Base-by-base conservation (phyloP, 2,888 invertebrate species). In the Zygothrica quintamaculata region DNA sequence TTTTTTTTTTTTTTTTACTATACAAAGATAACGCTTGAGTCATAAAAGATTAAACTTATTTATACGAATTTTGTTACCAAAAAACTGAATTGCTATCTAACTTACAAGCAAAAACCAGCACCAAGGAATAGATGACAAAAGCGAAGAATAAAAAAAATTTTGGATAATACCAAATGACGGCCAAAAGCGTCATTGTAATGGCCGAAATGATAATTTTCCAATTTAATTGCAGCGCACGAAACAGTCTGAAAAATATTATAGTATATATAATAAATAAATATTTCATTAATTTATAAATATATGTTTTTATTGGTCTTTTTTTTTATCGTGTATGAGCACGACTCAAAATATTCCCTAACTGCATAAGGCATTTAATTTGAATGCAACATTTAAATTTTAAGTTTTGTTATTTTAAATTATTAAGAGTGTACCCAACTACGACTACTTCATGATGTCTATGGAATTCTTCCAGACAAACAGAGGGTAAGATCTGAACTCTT, bases 91-190 rank as follows among this genome's bases (percentile, higher is more conserved):
- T n/a, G n/a, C n/a, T n/a, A n/a, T n/a, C n/a, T n/a, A n/a, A 50
- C 90, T 89, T 79, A 91, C 91, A 90, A 64, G 88, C 84, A 65
- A 88, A 71, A 29, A 91, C 86, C 61, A 91, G 74, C 65, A 91
- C 74, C 62, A 89, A 57, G 11, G 91, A 91, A 69, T 91, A 91
- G 22, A 90, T 67, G 29, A 88, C 74, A 72, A 91, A 91, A 18
- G 90, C 76, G 56, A 91, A 89, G 65, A 91, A 88, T 59, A 91
- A 86, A 69, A 91, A 90, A 66, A 91, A 88, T 40, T 89, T 84
- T 60, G 91, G 91, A 87, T 90, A 91, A 79, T 90, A 90, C 86
- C 89, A 91, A 73, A 91, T 89, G 62, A 90, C 88, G 51, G 90
- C 89, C 69, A 90, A 73, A 34, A 91, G 75, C 44, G 89, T 88